Evolutionary conservation across 37 sponge, comb jelly and placozoan genomes (phyloP), one percentile per base, ranked within the genome.

Genomic region (Cliona cf. orientalis): DNA sequence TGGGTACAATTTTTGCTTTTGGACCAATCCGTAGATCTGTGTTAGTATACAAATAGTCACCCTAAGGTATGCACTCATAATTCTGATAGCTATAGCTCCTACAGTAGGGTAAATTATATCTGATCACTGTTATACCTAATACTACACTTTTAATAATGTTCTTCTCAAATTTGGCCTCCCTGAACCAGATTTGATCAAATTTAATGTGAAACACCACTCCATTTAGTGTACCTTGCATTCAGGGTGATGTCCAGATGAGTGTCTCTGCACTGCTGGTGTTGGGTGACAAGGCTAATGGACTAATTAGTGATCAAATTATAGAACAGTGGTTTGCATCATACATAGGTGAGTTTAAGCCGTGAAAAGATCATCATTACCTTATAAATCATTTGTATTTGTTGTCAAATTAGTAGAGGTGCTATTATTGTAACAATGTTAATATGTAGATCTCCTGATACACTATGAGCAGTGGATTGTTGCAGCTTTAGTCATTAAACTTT

Each of bases 161-260:
- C n/a, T n/a, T n/a, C n/a, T n/a, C n/a, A n/a, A n/a, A n/a, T n/a
- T n/a, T n/a, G n/a, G n/a, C n/a, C n/a, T n/a, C n/a, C n/a, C n/a
- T n/a, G n/a, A n/a, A n/a, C n/a, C 14, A 49, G 55, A 49, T 49
- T 49, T 49, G 17, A 49, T 17, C 14, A 17, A 49, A 49, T 17
- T 17, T 17, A 17, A 17, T 11, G 11, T 11, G 17, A 11, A 49
- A 49, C 55, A 11, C 55, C 11, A 49, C 55, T 49, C 17, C 14
- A 17, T 17, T 49, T 19, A 49, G 55, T 49, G 17, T 49, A 49
- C 55, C 17, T 49, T 74, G 11, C 33, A 37, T 72, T 1, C 67
- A 97, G 97, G 97, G 97, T 19, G 95, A 97, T 82, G 97, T 97
- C 0, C 97, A 97, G 77, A 94, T 82, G 76, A 84, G 87, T 63